These are phyloP conservation scores for Rhinogobius similis DNA, from an alignment of 2,113 vertebrate species.

Conservation along the genomic window DNA sequence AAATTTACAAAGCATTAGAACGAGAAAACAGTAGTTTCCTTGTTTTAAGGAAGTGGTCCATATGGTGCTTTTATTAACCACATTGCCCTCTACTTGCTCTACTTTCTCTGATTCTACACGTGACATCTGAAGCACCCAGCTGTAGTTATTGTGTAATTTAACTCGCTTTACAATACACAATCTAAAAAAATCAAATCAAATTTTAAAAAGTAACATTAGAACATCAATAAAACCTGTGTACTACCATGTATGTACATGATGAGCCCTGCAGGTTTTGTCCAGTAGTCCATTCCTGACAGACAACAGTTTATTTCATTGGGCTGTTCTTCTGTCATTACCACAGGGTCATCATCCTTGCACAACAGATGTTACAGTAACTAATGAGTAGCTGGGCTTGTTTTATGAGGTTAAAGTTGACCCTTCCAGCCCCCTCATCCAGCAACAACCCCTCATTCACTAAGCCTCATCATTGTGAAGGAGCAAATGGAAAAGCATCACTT, in stretches of 20 bases:
- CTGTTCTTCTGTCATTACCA: conserved; percentile 75
- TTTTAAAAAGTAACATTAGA: too few relatives aligned
- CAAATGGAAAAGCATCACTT: background rate
- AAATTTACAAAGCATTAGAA: background rate
- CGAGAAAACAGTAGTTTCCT: background rate
- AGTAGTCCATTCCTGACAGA: conserved; percentile 62
- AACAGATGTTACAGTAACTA: conserved; percentile 82
- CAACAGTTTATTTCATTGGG: conserved; percentile 72
- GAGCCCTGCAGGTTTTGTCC: conserved; percentile 43
- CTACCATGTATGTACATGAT: background rate
- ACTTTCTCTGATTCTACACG: background rate
- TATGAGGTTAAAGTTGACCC: conserved; percentile 81
- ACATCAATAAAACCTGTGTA: too few relatives aligned
- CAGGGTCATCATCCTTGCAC: conserved; percentile 62
- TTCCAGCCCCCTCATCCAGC: conserved; percentile 49
- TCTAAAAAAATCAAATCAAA: too few relatives aligned
- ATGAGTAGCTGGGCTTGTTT: conserved; percentile 76
- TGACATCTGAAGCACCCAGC: background rate
- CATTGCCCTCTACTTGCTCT: background rate
- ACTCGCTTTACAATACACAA: too few relatives aligned
- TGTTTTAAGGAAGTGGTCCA: too few relatives aligned
- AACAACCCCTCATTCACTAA: conserved; percentile 46
- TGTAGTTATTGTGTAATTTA: background rate
- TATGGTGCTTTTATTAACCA: background rate
- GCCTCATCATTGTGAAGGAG: conserved; percentile 27